Evolutionary conservation across 2,113 vertebrate species (phyloP), one percentile per base, ranked within the genome.

Genomic region (Chiloscyllium plagiosum): DNA sequence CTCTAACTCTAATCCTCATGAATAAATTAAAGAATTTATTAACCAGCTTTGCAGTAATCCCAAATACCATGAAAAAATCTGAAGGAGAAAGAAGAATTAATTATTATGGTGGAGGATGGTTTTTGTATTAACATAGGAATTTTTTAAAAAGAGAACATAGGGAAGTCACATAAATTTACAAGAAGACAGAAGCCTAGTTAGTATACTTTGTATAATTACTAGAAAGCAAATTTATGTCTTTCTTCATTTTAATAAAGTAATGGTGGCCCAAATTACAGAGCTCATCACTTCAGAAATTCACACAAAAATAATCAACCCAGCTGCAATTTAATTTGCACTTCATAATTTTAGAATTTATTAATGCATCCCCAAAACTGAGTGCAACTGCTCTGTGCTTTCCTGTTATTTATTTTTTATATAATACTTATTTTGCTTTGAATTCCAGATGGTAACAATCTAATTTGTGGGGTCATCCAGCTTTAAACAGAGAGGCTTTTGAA

Each of bases 121-220:
- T 83, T 83, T 42, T 83, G 19, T 42, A 42, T 42, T 83, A 37
- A 83, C 15, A n/a, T 10, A 83, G 17, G 72, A 42, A 2, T 83
- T 42, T 83, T 83, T 83, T 17, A 37, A 37, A 42, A 83, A 76
- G 72, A 76, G n/a, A 42, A 83, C 19, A 17, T 42, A 37, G n/a
- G n/a, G 37, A 83, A 83, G n/a, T 42, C 15, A 83, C 4, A 13
- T n/a, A 90, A 95, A 97, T 97, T 96, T 96, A 97, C 96, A 97
- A 96, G 96, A 96, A 1, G 95, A 96, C 96, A 96, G 90, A 96
- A 95, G 89, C 96, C 70, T 94, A 96, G 96, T 96, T 96, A 96
- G 70, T 90, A 96, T 76, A 12, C 22, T 85, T 86, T 65, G 10
- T 56, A 70, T 29, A 50, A 66, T 89, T 95, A 37, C 17, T 2